These are phyloP conservation scores for Petrocephalus zakoni DNA, from an alignment of 2,113 vertebrate species.

Conservation along the genomic window DNA sequence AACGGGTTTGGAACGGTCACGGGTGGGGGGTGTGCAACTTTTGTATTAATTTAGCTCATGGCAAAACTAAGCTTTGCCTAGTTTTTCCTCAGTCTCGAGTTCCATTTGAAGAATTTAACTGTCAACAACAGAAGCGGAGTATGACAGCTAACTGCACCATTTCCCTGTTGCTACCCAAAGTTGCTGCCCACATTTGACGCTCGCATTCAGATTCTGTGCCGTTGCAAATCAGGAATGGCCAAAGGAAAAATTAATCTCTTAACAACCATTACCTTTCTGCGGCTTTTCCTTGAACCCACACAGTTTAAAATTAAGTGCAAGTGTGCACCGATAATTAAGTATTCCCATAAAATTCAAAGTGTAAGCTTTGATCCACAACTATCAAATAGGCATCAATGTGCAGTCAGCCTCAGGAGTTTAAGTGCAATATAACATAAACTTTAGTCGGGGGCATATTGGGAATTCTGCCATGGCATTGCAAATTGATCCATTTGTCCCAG, in stretches of 20 bases:
- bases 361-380: neutral
- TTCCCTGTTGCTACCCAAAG: slow-evolving; percentile 6
- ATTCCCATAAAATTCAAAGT: neutral
- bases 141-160: neutral
- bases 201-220: neutral
- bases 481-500: neutral
- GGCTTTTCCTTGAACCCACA: neutral
- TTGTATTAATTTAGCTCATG: slow-evolving; percentile 8
- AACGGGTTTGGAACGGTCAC: neutral
- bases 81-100: neutral
- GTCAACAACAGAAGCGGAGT: neutral
- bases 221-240: neutral
- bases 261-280: neutral
- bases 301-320: neutral
- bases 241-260: neutral
- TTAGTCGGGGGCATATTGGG: neutral
- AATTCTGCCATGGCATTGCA: neutral
- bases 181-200: neutral
- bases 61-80: neutral
- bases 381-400: neutral
- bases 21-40: neutral
- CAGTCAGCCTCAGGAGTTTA: neutral
- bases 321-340: neutral
- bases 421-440: neutral
- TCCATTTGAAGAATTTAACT: slow-evolving; percentile 3